Evolutionary conservation across 2,797 vertebrate species (phyloP).

Genomic region (Pseudochromis fuscus): DNA sequence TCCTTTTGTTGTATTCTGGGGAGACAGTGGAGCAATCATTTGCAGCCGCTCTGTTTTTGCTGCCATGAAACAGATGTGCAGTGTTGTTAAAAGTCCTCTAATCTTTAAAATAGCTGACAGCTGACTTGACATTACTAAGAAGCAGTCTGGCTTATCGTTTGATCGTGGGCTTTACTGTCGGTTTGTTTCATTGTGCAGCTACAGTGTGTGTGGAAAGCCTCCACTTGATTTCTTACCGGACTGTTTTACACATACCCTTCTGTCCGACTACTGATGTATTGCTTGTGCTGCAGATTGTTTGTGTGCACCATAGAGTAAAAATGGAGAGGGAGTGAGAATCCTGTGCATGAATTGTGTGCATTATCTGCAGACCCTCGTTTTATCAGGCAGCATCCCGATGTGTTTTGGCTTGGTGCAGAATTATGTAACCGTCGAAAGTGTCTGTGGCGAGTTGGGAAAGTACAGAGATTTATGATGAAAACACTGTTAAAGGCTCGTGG

Average conservation of each 20-base stretch:
- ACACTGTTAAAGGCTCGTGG: conserved; percentile 17
- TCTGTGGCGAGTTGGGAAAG: conserved; percentile 20
- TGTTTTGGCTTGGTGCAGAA: conserved; percentile 39
- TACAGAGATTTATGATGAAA: conserved; percentile 27
- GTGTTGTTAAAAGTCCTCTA: conserved; percentile 35
- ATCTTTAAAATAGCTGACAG: conserved; percentile 61
- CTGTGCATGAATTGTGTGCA: neutral
- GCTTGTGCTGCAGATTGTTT: conserved; percentile 16
- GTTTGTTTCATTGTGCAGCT: conserved; percentile 15
- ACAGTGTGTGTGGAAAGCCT: conserved; percentile 8
- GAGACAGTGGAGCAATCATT: conserved; percentile 39
- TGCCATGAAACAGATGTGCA: conserved; percentile 38
- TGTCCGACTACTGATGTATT: neutral
- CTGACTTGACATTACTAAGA: conserved; percentile 41
- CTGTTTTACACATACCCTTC: conserved; percentile 2
- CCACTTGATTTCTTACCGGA: conserved; percentile 9
- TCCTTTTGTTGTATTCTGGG: conserved; percentile 44
- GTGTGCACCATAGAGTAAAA: neutral
- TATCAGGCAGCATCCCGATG: conserved; percentile 11
- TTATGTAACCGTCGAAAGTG: conserved; percentile 50
- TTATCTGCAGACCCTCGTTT: conserved; percentile 14
- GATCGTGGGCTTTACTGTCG: conserved; percentile 21
- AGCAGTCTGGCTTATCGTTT: conserved; percentile 41
- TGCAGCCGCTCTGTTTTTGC: conserved; percentile 25
- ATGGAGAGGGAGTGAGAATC: neutral